Evolutionary conservation across 2,797 vertebrate species (phyloP).

Genomic region (Nyctalus aviator): DNA sequence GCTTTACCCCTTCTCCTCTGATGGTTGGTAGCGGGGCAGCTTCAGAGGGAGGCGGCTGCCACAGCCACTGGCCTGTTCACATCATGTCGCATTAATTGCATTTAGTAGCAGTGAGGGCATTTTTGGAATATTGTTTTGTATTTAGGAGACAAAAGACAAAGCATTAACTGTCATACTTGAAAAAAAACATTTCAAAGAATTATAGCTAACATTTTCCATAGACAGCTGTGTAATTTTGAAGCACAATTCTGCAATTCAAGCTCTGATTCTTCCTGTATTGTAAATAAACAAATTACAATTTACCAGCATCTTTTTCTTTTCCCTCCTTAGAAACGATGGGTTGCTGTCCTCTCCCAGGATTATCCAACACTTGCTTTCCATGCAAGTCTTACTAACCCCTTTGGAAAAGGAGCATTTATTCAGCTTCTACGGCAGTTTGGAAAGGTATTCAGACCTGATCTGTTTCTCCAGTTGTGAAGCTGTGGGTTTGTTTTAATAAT

Average conservation of each 20-base stretch:
- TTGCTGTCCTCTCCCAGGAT: slow-evolving; percentile 96
- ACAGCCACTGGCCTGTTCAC: slow-evolving; percentile 72
- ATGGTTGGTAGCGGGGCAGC: slow-evolving; percentile 64
- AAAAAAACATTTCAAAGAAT: slow-evolving; percentile 78
- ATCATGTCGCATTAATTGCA: slow-evolving; percentile 75
- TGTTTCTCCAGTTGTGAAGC: neutral
- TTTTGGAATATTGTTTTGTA: slow-evolving; percentile 79
- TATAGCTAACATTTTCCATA: slow-evolving; percentile 32
- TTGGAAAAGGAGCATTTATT: slow-evolving; percentile 98
- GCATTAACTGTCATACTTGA: slow-evolving; percentile 73
- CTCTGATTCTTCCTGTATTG: slow-evolving; percentile 37
- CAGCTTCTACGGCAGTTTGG: slow-evolving; percentile 98
- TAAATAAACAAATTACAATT: slow-evolving; percentile 43
- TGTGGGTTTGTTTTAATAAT: neutral
- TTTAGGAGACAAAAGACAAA: slow-evolving; percentile 77
- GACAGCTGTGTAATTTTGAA: slow-evolving; percentile 63
- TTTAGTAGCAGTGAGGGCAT: slow-evolving; percentile 77
- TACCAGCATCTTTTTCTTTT: neutral
- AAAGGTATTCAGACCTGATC: slow-evolving; percentile 90
- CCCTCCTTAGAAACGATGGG: slow-evolving; percentile 95
- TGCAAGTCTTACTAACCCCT: slow-evolving; percentile 98
- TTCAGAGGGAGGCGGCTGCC: slow-evolving; percentile 62
- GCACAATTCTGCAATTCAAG: slow-evolving; percentile 3
- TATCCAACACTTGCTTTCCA: slow-evolving; percentile 98
- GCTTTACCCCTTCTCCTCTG: slow-evolving; percentile 68